phyloP scores from a whole-genome alignment of 2,113 vertebrate species.

The Corydoras maculifer region DNA sequence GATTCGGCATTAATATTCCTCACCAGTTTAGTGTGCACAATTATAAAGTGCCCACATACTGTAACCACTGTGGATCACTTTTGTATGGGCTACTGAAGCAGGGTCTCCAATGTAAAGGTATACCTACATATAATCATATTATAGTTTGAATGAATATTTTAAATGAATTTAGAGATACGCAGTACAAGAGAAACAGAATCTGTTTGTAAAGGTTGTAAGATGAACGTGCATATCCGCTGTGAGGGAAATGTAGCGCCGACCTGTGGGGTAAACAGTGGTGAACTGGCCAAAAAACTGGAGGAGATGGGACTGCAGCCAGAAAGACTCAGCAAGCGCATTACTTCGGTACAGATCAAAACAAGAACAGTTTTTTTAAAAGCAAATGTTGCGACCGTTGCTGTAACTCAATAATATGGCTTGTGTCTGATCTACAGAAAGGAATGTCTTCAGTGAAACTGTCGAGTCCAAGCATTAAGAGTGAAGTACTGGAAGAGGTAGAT shows the following conservation, averaged over 20 bases:
- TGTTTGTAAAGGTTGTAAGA: constrained; percentile 80
- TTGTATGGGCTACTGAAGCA: constrained; percentile 90
- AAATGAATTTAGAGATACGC: too few species aligned
- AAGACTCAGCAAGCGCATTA: constrained; percentile 65
- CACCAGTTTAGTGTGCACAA: constrained; percentile 90
- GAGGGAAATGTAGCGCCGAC: constrained; percentile 85
- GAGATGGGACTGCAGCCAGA: constrained; percentile 88
- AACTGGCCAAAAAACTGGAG: constrained; percentile 83
- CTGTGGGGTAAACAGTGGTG: constrained; percentile 87
- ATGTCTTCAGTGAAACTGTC: constrained; percentile 17
- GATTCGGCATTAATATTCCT: constrained; percentile 94
- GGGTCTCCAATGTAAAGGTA: constrained; percentile 96
- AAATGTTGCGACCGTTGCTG: too few species aligned
- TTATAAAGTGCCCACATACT: constrained; percentile 94
- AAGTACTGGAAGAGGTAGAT: neutral
- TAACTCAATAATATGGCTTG: neutral
- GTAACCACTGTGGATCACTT: constrained; percentile 93
- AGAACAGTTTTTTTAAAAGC: too few species aligned
- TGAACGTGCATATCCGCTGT: constrained; percentile 93
- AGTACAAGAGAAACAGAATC: neutral
- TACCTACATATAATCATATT: neutral
- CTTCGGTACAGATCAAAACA: constrained; percentile 49
- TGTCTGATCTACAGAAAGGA: constrained; percentile 9
- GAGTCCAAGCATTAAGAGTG: constrained; percentile 51
- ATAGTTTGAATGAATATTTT: neutral